A percentile compares a stretch with the other conserved stretches of the same genome.
Conservation (phyloP, 2,888 invertebrate genomes). For the Gymnoscelis rufifasciata region DNA sequence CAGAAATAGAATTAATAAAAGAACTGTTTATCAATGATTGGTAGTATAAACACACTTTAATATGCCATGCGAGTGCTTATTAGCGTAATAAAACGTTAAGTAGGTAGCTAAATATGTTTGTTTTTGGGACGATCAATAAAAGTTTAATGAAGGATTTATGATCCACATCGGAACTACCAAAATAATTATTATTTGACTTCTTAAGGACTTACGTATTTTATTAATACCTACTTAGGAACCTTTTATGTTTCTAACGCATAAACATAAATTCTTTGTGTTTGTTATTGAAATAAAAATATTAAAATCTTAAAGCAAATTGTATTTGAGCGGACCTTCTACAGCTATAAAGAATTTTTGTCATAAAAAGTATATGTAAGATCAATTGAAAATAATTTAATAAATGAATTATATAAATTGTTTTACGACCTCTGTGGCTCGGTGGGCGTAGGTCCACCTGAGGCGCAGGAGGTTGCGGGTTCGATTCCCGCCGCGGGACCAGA, state of each 20-base stretch:
- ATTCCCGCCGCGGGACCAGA: too few relatives aligned
- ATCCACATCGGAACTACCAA: conserved; percentile 14
- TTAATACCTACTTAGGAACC: background rate
- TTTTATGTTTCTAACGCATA: background rate
- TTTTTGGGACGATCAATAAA: conserved; percentile 16
- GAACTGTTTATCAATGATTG: conserved; percentile 24
- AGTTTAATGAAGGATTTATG: conserved; percentile 21
- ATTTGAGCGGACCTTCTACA: too few relatives aligned
- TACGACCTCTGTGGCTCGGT: too few relatives aligned
- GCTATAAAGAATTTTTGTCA: too few relatives aligned
- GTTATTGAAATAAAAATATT: too few relatives aligned
- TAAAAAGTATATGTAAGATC: too few relatives aligned
- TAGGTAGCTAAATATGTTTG: conserved; percentile 19
- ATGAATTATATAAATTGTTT: too few relatives aligned
- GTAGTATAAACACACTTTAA: conserved; percentile 17
- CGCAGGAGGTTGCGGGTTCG: too few relatives aligned
- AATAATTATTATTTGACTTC: conserved; percentile 17
- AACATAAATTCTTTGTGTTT: too few relatives aligned
- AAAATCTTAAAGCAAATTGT: too few relatives aligned
- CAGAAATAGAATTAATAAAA: conserved; percentile 17
- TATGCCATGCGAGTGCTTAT: conserved; percentile 18
- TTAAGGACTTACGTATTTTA: conserved; percentile 11
- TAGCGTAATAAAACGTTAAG: conserved; percentile 24
- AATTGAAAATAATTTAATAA: too few relatives aligned
- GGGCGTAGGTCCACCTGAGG: too few relatives aligned